Conservation (phyloP, 2,888 invertebrate species). For the Pheosia gnoma region DNA sequence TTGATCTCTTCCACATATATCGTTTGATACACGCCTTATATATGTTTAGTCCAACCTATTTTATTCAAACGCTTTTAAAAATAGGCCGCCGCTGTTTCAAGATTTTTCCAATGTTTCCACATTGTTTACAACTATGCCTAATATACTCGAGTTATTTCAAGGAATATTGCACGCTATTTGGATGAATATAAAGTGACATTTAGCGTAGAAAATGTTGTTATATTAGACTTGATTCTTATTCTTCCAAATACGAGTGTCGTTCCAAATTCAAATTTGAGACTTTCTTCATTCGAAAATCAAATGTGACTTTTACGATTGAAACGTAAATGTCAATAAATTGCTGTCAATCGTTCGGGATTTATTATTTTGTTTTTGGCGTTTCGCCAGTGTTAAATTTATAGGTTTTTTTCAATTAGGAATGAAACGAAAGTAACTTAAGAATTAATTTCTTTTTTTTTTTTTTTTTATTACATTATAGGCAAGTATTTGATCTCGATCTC, state of each 20-base stretch:
- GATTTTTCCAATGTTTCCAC: constrained; percentile 17
- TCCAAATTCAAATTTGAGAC: constrained; percentile 19
- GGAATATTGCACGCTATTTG: neutral
- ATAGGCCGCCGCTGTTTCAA: constrained; percentile 23
- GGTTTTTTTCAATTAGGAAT: neutral
- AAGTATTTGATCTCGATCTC: no score
- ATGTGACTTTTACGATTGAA: constrained; percentile 12
- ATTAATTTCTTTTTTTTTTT: neutral
- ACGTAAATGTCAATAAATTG: neutral
- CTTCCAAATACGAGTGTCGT: constrained; percentile 21
- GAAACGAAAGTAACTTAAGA: neutral
- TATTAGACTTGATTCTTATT: constrained; percentile 17
- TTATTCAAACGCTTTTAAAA: constrained; percentile 17
- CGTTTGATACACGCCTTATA: constrained; percentile 3
- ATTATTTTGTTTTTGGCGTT: constrained; percentile 6
- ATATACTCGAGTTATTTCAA: constrained; percentile 18
- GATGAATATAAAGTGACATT: constrained; percentile 2
- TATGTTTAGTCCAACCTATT: constrained; percentile 4
- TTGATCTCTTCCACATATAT: no score
- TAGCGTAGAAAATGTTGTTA: neutral
- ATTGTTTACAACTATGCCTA: constrained; percentile 25
- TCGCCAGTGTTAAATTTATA: neutral
- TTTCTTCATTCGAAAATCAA: constrained; percentile 23
- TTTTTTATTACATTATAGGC: no score
- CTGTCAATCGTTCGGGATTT: constrained; percentile 1